Evolutionary conservation across 2,888 invertebrate species (phyloP).

Genomic region (Scaeva pyrastri): DNA sequence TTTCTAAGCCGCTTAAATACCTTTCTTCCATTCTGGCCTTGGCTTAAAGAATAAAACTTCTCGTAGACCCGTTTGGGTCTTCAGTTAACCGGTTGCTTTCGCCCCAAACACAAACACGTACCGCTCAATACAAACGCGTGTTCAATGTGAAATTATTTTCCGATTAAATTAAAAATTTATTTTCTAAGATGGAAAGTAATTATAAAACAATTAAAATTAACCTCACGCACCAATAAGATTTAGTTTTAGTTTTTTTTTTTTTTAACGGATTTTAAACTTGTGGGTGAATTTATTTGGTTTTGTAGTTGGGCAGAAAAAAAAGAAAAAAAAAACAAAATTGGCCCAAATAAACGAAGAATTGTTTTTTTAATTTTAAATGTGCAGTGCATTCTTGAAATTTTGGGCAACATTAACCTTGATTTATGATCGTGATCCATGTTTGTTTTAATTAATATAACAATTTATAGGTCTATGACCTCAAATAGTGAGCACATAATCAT

Average conservation of each 20-base stretch:
- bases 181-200: conserved; percentile 1
- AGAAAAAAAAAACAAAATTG: conserved; percentile 17
- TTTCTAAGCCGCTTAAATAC: conserved; percentile 7
- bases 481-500: background rate
- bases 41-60: conserved; percentile 57
- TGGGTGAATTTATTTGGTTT: conserved; percentile 17
- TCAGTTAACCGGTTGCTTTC: conserved; percentile 70
- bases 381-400: conserved; percentile 27
- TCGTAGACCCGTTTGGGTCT: conserved; percentile 26
- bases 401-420: conserved; percentile 54
- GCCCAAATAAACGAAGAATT: conserved; percentile 41
- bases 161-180: conserved; percentile 18
- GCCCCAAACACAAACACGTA: conserved; percentile 60
- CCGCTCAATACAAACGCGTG: background rate
- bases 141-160: conserved; percentile 43
- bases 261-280: background rate
- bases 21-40: conserved; percentile 32
- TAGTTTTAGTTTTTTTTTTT: background rate
- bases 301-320: background rate
- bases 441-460: conserved; percentile 13
- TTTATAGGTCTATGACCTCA: background rate
- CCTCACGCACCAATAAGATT: conserved; percentile 53
- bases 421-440: conserved; percentile 20
- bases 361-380: conserved; percentile 25
- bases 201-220: conserved; percentile 39